Base-by-base conservation (phyloP, 2,797 vertebrate genomes). In the Picus viridis region DNA sequence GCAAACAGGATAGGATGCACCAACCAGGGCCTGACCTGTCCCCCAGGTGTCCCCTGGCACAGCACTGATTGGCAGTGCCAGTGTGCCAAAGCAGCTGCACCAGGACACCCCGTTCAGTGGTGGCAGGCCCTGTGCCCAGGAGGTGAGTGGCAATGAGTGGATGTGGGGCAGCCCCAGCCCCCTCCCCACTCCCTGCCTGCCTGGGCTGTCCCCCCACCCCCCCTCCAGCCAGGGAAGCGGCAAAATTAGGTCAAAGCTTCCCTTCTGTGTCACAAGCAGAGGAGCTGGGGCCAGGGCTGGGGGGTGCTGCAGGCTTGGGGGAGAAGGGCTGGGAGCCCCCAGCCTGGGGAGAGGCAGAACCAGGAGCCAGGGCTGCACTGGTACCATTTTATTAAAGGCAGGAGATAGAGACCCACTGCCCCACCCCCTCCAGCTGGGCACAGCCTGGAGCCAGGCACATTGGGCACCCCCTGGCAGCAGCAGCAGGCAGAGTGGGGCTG, bases 231-330 rank as follows among this genome's bases (percentile, higher is more conserved):
- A 4, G 80, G 54, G 58, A 89, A 92, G 87, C 90, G 54, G 76
- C 83, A 88, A 70, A 92, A 94, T 94, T 85, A 85, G 93, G 90
- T 92, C 93, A 90, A 75, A 88, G 84, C 64, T 10, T 85, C 84
- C 36, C 58, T 92, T 94, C 92, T 88, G 92, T 88, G 88, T 75
- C 76, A 75, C 43, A 34, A 71, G 56, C 7, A 0, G 30, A 79
- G 32, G 68, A 78, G 84, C 58, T 6, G 6, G 67, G 67, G 80
- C 80, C 80, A 41, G 47, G 23, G 47, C 47, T 22, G 74, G 73
- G 80, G 83, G 79, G 41, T 57, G 39, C 51, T 56, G 27, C 20
- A 69, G 59, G 32, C 17, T 24, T 7, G 20, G 15, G 71, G n/a
- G 19, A 51, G 30, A 32, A 32, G 45, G 51, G 16, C 39, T 64